phyloP scores from a whole-genome alignment of 2,888 invertebrate genomes.

The Osmoderma eremita region DNA sequence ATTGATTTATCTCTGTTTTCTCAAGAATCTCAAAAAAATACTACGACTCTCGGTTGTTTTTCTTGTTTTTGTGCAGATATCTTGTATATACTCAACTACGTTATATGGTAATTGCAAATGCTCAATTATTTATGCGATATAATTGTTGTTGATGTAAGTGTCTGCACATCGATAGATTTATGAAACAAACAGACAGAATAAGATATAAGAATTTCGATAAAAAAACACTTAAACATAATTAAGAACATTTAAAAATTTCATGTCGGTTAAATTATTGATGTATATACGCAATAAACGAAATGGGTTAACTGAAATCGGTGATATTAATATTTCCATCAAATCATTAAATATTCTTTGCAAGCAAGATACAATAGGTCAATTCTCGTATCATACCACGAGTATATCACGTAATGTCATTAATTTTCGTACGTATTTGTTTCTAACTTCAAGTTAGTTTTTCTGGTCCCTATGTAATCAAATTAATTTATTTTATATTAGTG shows the following conservation, averaged over 20 bases:
- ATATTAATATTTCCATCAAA: no score
- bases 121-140: conserved; percentile 36
- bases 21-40: conserved; percentile 1
- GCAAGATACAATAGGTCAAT: no score
- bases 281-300: background rate
- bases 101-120: conserved; percentile 16
- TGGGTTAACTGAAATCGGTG: background rate
- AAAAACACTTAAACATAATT: conserved; percentile 6
- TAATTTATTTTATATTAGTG: no score
- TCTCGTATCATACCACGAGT: no score
- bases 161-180: conserved; percentile 33
- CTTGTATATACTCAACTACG: background rate
- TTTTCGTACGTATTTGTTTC: no score
- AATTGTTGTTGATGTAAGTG: conserved; percentile 22
- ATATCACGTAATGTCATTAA: no score
- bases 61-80: background rate
- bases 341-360: no score
- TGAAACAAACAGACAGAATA: background rate
- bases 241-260: background rate
- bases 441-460: no score
- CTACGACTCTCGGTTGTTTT: background rate
- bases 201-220: conserved; percentile 11
- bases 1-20: no score
- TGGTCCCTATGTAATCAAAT: no score
- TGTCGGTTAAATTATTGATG: background rate